Percentiles rank a stretch among this genome's conserved stretches.
Evolutionary conservation across 1,140 invertebrate genomes (phyloP).

Genomic region (Philopotamus ludificatus): DNA sequence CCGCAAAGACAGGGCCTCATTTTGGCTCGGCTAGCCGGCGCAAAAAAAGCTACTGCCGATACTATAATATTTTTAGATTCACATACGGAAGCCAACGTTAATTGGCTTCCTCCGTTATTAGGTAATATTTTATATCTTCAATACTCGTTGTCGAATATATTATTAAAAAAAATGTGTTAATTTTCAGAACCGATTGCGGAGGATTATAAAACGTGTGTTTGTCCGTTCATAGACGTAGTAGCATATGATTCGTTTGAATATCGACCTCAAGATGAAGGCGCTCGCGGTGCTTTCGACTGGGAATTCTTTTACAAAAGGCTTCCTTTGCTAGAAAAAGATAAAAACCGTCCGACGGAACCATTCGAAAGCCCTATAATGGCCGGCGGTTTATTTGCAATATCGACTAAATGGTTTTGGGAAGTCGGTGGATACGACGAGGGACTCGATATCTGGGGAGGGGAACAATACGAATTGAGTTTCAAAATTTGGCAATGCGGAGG

Average conservation of each 20-base stretch:
- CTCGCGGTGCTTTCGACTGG: conserved; percentile 95
- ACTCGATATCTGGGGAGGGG: conserved; percentile 95
- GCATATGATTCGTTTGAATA: conserved; percentile 92
- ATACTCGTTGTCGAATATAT: neutral
- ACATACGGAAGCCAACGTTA: conserved; percentile 91
- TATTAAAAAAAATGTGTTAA: neutral
- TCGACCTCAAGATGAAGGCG: conserved; percentile 85
- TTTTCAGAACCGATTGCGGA: conserved; percentile 82
- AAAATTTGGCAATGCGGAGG: conserved; percentile 92
- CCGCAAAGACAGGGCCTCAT: conserved; percentile 81
- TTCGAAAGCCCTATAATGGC: conserved; percentile 93
- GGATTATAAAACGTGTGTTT: conserved; percentile 86
- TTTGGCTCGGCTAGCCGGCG: conserved; percentile 83
- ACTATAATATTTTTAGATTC: conserved; percentile 93
- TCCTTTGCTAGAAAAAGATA: conserved; percentile 79
- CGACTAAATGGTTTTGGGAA: conserved; percentile 91
- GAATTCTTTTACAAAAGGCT: conserved; percentile 94
- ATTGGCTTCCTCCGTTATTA: conserved; percentile 91
- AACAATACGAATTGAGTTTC: conserved; percentile 97
- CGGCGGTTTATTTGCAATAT: conserved; percentile 90
- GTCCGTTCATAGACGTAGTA: conserved; percentile 96
- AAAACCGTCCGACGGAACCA: conserved; percentile 80
- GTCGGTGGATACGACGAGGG: conserved; percentile 91
- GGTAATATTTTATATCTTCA: conserved; percentile 54
- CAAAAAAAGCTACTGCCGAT: conserved; percentile 76